A percentile compares a stretch with the other conserved stretches of the same genome.
Evolutionary conservation across 2,113 vertebrate genomes (phyloP).

Genomic region (Ciconia maguari): DNA sequence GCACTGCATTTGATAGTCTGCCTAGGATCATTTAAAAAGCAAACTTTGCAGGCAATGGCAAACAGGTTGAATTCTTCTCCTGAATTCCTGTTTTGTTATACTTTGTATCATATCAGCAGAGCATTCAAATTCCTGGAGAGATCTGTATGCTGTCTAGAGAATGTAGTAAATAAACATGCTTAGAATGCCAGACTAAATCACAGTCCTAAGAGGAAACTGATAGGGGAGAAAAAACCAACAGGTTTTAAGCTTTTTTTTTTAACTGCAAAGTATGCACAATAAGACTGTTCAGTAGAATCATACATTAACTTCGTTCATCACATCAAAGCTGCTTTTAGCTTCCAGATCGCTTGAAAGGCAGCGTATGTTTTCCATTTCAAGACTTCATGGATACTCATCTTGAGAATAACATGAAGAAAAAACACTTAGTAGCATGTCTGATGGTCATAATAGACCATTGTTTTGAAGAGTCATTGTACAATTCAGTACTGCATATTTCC

Average conservation of each 20-base stretch:
- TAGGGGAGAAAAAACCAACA: neutral
- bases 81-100: neutral
- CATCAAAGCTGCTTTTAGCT: neutral
- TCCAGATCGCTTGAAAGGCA: neutral
- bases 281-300: neutral
- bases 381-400: neutral
- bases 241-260: neutral
- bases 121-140: neutral
- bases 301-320: neutral
- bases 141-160: neutral
- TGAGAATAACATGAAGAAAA: neutral
- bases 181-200: slow-evolving; percentile 3
- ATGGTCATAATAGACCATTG: neutral
- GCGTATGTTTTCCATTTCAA: neutral
- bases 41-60: neutral
- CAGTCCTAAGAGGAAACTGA: neutral
- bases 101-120: neutral
- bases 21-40: neutral
- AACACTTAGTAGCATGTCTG: neutral
- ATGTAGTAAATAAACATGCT: slow-evolving; percentile 18
- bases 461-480: neutral
- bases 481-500: neutral
- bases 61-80: neutral
- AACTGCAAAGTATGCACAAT: neutral
- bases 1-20: neutral